A percentile compares a stretch with the other conserved stretches of the same genome.
Evolutionary conservation across 2,797 vertebrate genomes (phyloP).

Genomic region (Aphelocoma californica): DNA sequence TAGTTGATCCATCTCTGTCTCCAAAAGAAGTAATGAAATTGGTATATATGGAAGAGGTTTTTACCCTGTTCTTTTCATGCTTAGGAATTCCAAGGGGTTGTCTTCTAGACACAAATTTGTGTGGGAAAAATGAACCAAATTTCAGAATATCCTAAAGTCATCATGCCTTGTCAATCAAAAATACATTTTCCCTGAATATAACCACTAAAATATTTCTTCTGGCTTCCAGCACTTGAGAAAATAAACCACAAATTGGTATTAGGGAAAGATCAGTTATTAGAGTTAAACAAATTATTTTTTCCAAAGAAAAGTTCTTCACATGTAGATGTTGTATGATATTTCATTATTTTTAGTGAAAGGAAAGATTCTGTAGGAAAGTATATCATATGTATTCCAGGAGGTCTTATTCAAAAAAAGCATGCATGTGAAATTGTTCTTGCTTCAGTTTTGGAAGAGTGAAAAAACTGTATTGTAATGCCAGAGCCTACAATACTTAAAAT

Average conservation of each 20-base stretch:
- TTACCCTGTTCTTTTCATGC: neutral
- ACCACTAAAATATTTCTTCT: neutral
- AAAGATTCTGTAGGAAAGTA: neutral
- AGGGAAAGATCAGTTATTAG: neutral
- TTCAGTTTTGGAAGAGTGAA: neutral
- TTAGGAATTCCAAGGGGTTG: neutral
- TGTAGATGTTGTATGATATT: neutral
- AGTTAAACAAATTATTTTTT: neutral
- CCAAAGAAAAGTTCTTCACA: neutral
- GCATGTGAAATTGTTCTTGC: neutral
- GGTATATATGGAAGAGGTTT: neutral
- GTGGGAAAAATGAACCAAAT: neutral
- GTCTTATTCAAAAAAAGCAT: neutral
- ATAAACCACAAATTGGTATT: neutral
- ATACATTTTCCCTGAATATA: neutral
- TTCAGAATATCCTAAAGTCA: neutral
- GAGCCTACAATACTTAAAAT: neutral
- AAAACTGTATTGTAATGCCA: neutral
- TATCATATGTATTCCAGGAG: neutral
- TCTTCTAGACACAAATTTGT: neutral
- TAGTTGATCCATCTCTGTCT: neutral
- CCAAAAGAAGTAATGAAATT: neutral
- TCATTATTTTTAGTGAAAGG: neutral
- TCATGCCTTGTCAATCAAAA: neutral
- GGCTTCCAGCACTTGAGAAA: neutral